Percentiles rank a stretch among this genome's conserved stretches.
phyloP scores from a whole-genome alignment of 2,113 vertebrate genomes.

The Sus scrofa region T2T-Sscrofa CM000812.6:16267501-16268000 shows the following conservation, averaged over 20 bases:
- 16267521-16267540: slow-evolving; percentile 10
- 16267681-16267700: background rate
- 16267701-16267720: background rate
- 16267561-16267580: slow-evolving; percentile 2
- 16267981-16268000: background rate
- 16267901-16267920: slow-evolving; percentile 99
- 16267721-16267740: background rate
- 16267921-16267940: slow-evolving; percentile 99
- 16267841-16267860: background rate
- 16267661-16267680: background rate
- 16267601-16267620: background rate
- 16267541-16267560: slow-evolving; percentile 46
- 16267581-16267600: background rate
- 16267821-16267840: slow-evolving; percentile 21
- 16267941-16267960: slow-evolving; percentile 79
- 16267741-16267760: background rate
- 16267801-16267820: background rate
- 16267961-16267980: slow-evolving; percentile 12
- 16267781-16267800: slow-evolving; percentile 32
- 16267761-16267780: background rate
- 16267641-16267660: slow-evolving; percentile 12
- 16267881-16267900: slow-evolving; percentile 54
- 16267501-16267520: background rate
- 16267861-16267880: background rate
- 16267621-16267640: slow-evolving; percentile 26